Conservation (phyloP, 2,797 vertebrate species). For the Molossus alvarezi region DNA sequence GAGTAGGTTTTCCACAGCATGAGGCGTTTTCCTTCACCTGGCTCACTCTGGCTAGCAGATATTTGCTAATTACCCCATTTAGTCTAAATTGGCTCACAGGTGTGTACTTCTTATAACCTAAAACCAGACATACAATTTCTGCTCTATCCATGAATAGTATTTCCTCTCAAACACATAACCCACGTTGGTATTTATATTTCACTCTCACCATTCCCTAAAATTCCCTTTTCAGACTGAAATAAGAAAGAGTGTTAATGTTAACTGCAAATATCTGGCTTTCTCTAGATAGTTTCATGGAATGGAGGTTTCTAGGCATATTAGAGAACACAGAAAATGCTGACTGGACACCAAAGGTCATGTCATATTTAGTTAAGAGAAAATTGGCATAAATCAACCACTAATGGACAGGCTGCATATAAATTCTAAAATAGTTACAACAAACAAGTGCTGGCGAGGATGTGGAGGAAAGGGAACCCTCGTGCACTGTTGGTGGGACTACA, state of each 20-base stretch:
- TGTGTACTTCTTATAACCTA: not conserved
- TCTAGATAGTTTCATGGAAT: not conserved
- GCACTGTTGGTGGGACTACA: not conserved
- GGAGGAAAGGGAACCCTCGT: not conserved
- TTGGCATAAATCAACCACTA: constrained; percentile 5
- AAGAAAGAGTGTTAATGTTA: not conserved
- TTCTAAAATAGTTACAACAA: not conserved
- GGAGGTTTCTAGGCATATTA: not conserved
- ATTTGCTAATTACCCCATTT: not conserved
- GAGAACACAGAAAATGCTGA: not conserved
- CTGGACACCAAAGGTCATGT: not conserved
- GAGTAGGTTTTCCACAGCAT: too few species aligned
- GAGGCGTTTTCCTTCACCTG: not conserved
- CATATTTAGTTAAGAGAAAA: constrained; percentile 25
- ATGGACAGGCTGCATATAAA: not conserved
- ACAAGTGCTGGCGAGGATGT: not conserved
- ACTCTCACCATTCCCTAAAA: not conserved
- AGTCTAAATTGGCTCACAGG: not conserved
- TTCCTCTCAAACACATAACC: not conserved
- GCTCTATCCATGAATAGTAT: too few species aligned
- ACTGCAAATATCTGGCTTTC: not conserved
- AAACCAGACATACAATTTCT: not conserved
- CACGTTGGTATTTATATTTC: not conserved
- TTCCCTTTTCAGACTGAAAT: not conserved
- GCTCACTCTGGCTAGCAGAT: not conserved